These are phyloP conservation scores for Pterostichus niger DNA, from an alignment of 2,888 invertebrate species.

Conservation along the genomic window DNA sequence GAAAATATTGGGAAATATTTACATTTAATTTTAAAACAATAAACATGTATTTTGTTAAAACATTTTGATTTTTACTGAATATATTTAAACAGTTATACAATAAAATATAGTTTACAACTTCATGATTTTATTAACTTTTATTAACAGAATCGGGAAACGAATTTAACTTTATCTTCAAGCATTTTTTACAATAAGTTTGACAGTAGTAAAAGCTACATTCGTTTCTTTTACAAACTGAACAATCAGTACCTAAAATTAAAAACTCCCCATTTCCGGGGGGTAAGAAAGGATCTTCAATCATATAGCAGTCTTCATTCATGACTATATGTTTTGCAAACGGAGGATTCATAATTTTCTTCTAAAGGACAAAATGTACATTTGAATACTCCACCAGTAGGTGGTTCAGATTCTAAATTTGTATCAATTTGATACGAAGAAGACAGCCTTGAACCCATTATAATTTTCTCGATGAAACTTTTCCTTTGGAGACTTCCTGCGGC, in stretches of 20 bases:
- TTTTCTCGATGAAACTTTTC: conserved; percentile 76
- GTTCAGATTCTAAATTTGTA: conserved; percentile 8
- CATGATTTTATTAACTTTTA: conserved; percentile 79
- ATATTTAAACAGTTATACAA: neutral
- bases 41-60: too few species aligned
- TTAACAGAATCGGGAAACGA: conserved; percentile 86
- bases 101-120: conserved; percentile 68
- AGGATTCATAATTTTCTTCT: conserved; percentile 86
- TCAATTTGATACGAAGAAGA: conserved; percentile 1
- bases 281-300: conserved; percentile 92
- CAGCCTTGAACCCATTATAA: conserved; percentile 58
- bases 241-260: conserved; percentile 88
- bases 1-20: neutral
- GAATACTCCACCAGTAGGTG: conserved; percentile 76
- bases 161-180: conserved; percentile 81
- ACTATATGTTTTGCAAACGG: conserved; percentile 85
- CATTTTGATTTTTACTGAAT: too few species aligned
- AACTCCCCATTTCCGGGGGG: conserved; percentile 87
- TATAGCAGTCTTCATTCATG: conserved; percentile 86
- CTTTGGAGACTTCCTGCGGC: conserved; percentile 86
- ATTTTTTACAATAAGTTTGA: conserved; percentile 86
- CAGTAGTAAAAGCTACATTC: conserved; percentile 90
- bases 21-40: too few species aligned
- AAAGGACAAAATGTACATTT: conserved; percentile 84
- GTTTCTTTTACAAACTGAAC: conserved; percentile 84